A percentile compares a stretch with the other conserved stretches of the same genome.
Evolutionary conservation across 2,888 invertebrate genomes (phyloP).

Genomic region (Petrolisthes manimaculis): DNA sequence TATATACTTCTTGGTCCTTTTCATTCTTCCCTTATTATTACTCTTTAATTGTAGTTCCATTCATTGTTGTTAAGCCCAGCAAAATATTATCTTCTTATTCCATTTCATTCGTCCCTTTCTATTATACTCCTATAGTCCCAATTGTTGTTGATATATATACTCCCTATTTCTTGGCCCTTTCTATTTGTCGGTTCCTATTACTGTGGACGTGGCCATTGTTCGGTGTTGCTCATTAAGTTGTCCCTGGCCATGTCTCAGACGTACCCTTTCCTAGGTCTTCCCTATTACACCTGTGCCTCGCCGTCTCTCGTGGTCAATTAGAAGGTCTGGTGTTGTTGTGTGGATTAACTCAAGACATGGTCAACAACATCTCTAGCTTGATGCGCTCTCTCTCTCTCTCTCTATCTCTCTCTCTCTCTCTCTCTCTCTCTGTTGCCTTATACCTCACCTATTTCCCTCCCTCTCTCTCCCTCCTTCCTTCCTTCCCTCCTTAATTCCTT

Average conservation of each 20-base stretch:
- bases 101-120: too few relatives aligned
- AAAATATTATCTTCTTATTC: too few relatives aligned
- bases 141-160: too few relatives aligned
- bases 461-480: background rate
- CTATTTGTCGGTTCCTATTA: too few relatives aligned
- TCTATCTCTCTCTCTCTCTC: background rate
- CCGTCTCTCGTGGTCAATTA: slow-evolving; percentile 9
- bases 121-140: too few relatives aligned
- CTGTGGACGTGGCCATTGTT: too few relatives aligned
- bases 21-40: too few relatives aligned
- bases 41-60: too few relatives aligned
- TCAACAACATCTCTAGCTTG: slow-evolving; percentile 14
- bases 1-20: too few relatives aligned
- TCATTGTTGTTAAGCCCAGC: too few relatives aligned
- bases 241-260: background rate
- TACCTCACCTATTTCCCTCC: background rate
- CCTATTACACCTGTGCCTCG: background rate
- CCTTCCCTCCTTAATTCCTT: background rate
- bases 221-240: too few relatives aligned
- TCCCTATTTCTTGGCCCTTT: too few relatives aligned
- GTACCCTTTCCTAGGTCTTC: background rate
- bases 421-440: background rate
- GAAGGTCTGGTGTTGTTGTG: slow-evolving; percentile 13
- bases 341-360: slow-evolving; percentile 15
- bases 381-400: background rate